Evolutionary conservation across 1,140 invertebrate genomes (phyloP).

Genomic region (Orchesella cincta): DNA sequence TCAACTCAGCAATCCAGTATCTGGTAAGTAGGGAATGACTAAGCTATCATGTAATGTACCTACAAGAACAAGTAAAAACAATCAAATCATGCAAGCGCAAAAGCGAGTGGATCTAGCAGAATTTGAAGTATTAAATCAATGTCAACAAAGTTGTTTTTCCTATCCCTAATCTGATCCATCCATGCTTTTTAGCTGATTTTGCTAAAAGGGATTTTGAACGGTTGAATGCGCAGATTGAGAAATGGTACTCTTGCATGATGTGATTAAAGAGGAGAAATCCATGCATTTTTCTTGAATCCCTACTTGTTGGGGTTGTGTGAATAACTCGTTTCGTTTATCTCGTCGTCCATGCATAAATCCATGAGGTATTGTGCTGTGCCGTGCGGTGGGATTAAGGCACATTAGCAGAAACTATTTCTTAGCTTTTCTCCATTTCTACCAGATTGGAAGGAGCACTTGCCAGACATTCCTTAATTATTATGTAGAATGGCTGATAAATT

Average conservation of each 20-base stretch:
- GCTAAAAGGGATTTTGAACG: not conserved
- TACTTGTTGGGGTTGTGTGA: not conserved
- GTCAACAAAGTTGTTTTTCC: not conserved
- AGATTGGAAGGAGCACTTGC: no score
- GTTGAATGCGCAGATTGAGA: not conserved
- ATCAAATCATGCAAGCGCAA: not conserved
- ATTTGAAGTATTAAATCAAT: conserved; percentile 5
- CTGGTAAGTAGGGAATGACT: conserved; percentile 23
- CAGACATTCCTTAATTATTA: no score
- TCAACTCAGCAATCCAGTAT: conserved; percentile 13
- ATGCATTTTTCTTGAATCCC: not conserved
- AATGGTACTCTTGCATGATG: not conserved
- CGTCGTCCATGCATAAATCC: no score
- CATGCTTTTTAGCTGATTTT: not conserved
- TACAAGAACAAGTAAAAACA: not conserved
- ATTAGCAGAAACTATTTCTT: no score
- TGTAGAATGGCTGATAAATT: no score
- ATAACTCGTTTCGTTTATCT: conserved; percentile 13
- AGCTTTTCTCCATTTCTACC: no score
- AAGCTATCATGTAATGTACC: not conserved
- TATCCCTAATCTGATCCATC: not conserved
- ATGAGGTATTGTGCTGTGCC: no score
- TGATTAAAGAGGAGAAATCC: not conserved
- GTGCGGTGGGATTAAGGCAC: no score
- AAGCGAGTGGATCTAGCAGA: not conserved